These are phyloP conservation scores for Orchestia grillus DNA, from an alignment of 1,140 invertebrate species.

Conservation along the genomic window DNA sequence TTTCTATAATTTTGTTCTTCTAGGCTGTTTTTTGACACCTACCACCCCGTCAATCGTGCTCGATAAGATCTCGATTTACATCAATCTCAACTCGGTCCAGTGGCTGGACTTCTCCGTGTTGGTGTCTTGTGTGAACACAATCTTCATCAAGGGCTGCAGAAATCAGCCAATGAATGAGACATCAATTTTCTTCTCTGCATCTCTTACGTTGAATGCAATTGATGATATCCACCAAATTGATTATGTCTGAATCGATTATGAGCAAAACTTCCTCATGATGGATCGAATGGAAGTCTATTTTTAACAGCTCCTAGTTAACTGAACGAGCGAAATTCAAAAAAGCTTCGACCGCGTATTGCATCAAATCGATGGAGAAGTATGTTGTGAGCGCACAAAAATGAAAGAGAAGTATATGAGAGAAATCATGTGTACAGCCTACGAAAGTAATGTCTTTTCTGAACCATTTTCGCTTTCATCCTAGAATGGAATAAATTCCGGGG, in stretches of 20 bases:
- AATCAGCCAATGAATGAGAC: not conserved
- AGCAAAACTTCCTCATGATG: not conserved
- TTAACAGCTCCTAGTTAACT: not conserved
- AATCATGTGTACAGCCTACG: not conserved
- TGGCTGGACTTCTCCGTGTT: not conserved
- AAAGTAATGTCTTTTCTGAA: not conserved
- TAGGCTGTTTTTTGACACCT: not conserved
- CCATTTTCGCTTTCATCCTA: not conserved
- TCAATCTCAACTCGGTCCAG: not conserved
- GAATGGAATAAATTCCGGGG: not conserved
- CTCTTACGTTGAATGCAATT: not conserved
- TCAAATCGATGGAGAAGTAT: not conserved
- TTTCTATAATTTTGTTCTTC: not conserved
- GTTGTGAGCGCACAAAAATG: not conserved
- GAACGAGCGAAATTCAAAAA: not conserved
- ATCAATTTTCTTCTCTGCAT: not conserved
- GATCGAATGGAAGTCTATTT: not conserved
- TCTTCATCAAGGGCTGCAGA: not conserved
- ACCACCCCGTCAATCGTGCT: not conserved
- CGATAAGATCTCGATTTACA: constrained; percentile 10
- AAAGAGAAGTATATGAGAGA: not conserved
- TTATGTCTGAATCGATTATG: not conserved
- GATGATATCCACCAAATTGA: not conserved
- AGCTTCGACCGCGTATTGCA: not conserved
- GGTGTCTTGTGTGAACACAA: not conserved